Evolutionary conservation across 2,888 invertebrate species (phyloP), one percentile per base, ranked within the genome.

Genomic region (Epirrita christyi): DNA sequence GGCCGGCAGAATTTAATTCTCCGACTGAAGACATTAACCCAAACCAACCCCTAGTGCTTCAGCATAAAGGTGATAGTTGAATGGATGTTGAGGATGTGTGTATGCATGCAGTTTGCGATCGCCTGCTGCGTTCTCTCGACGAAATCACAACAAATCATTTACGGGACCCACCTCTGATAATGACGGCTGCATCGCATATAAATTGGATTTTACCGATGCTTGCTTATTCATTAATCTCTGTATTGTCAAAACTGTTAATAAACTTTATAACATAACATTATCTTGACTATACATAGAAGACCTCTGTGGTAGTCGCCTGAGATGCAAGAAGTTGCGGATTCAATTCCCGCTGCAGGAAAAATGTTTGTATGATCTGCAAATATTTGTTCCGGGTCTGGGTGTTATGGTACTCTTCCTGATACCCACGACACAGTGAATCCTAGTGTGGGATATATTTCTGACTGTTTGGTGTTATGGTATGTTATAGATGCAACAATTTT

Each of bases 81-180:
- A 28, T 75, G 73, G 64, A 65, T 59, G 68, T 53, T 64, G 63
- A 63, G 75, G 75, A 77, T 78, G 79, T 83, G 78, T 80, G 83
- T 77, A 83, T 88, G 86, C 85, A 87, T 88, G 86, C 86, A 87
- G 84, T 88, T 86, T 81, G 83, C 84, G 85, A 83, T 85, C 85
- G 71, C 91, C 90, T 81, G 91, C 91, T 91, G 91, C 78, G 91
- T 78, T 81, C 84, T 78, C 85, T 88, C 86, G 80, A 80, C 82
- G 85, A 81, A 86, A 90, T 90, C 89, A 90, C 88, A 89, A 91
- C 91, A 91, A 91, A 91, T 91, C 88, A 91, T 88, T 86, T 80
- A 80, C 82, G 79, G 85, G 80, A 76, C 82, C 90, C 86, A 88
- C 90, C 91, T 91, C 83, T 83, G 76, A 84, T 88, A 89, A 89